phyloP scores from a whole-genome alignment of 2,888 invertebrate genomes.

The Melieria crassipennis region DNA sequence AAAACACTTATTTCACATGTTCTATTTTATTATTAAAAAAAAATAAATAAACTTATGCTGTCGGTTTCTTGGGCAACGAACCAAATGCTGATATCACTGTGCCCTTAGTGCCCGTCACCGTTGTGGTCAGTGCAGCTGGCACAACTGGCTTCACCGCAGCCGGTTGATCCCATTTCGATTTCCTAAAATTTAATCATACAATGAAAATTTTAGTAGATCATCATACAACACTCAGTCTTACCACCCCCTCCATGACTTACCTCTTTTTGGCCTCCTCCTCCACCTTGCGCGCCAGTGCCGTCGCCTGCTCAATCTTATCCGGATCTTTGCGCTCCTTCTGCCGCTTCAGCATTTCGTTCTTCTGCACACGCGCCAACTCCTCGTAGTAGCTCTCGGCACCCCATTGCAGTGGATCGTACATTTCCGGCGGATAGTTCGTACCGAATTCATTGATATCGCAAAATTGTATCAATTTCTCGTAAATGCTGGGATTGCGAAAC shows the following conservation, averaged over 20 bases:
- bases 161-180: constrained; percentile 94
- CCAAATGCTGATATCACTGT: constrained; percentile 95
- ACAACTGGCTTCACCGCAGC: constrained; percentile 65
- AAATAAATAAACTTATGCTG: not conserved
- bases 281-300: constrained; percentile 75
- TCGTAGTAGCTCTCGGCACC: constrained; percentile 92
- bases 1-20: too few relatives aligned
- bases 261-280: constrained; percentile 82
- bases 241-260: constrained; percentile 45
- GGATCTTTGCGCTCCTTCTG: constrained; percentile 90
- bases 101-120: constrained; percentile 88
- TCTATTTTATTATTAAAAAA: too few relatives aligned
- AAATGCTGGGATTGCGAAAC: constrained; percentile 97
- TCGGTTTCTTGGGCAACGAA: constrained; percentile 81
- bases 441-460: constrained; percentile 96
- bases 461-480: constrained; percentile 94
- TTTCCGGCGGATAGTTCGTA: constrained; percentile 93
- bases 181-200: constrained; percentile 65
- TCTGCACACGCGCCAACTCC: constrained; percentile 88
- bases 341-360: constrained; percentile 89
- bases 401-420: constrained; percentile 94
- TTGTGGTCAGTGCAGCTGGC: constrained; percentile 78
- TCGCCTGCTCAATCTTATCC: constrained; percentile 81
- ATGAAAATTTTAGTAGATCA: not conserved
- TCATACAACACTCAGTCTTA: not conserved